Base-by-base conservation (phyloP, 2,888 invertebrate species). In the Agonopterix heracliana region DNA sequence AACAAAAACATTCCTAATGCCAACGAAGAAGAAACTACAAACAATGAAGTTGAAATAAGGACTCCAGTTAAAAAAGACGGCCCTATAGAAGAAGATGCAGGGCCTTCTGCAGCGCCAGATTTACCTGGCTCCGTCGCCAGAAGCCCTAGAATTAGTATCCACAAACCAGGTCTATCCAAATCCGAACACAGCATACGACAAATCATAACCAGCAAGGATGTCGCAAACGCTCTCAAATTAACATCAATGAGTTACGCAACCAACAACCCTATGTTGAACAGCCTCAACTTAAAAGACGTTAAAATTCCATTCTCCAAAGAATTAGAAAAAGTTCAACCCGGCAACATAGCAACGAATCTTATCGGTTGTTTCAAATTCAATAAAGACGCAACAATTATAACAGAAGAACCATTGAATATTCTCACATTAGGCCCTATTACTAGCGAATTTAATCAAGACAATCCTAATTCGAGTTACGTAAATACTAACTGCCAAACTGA, bases 101-200 rank as follows among this genome's bases (percentile, higher is more conserved):
- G 86, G 11, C 83, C 84, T 4, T 85, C 85, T n/a, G 67, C 70
- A 35, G 49, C 64, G 3, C 53, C 61, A 35, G 54, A 64, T 34
- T 51, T 86, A 45, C 87, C 87, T 1, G 87, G 86, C n/a, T 63
- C 81, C 2, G 60, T 82, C 1, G 65, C 58, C 11, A 59, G 58
- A 4, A 63, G 52, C 2, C 54, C 60, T 0, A 74, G 66, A 57
- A 52, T 66, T 47, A 55, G 55, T 40, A 34, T 54, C 3, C 57
- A 56, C 48, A 48, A 66, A 3, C 62, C 78, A 47, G 81, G 83
- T 1, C 59, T 81, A 42, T 88, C 87, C 0, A 88, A 85, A 69
- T 88, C 87, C 1, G 87, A 88, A 57, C 86, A 87, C 50, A 83
- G 68, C 49, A 68, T 88, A 40, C 66, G 81, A 51, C 76, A 81